phyloP scores from a whole-genome alignment of 2,113 vertebrate genomes.

The Etia nguti region DNA sequence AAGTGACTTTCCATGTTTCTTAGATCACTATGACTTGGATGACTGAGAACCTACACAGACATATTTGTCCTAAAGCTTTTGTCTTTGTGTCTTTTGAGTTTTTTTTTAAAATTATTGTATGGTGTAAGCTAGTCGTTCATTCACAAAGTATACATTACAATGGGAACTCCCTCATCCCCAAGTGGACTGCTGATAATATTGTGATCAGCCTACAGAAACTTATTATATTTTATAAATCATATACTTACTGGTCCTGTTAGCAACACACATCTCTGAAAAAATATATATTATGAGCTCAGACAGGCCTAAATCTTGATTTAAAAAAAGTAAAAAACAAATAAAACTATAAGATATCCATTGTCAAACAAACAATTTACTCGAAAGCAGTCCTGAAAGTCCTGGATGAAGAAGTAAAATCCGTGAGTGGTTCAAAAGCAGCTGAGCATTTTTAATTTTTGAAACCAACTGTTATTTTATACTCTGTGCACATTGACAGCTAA shows the following conservation, averaged over 20 bases:
- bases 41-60: too few species aligned
- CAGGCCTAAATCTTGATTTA: background rate
- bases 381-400: background rate
- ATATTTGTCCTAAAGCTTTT: background rate
- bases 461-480: background rate
- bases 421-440: background rate
- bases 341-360: background rate
- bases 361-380: fast-evolving
- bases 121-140: slow-evolving; percentile 45
- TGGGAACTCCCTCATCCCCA: slow-evolving; percentile 25
- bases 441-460: background rate
- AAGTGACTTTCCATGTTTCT: too few species aligned
- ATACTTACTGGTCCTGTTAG: background rate
- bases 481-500: background rate
- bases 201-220: too few species aligned
- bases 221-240: background rate
- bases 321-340: background rate
- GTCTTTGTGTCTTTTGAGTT: slow-evolving; percentile 17
- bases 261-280: background rate
- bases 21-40: too few species aligned
- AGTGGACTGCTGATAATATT: background rate
- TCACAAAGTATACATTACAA: slow-evolving; percentile 36
- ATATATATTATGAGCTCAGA: background rate
- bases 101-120: slow-evolving; percentile 27
- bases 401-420: background rate